Base-by-base conservation (phyloP, 2,888 invertebrate species). In the Heliconius sara region DNA sequence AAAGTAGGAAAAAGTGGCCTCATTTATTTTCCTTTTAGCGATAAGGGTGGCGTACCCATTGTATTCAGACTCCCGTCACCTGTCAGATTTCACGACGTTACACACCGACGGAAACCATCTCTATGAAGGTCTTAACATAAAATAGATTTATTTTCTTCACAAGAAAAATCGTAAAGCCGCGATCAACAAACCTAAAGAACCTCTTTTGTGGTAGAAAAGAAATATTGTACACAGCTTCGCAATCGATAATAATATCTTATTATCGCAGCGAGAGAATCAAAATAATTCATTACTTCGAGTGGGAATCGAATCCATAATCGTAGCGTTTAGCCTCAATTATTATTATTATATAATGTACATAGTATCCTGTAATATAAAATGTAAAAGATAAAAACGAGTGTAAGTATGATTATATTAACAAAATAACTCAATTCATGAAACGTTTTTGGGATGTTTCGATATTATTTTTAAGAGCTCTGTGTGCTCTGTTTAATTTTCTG, bases 11-110 rank as follows among this genome's bases (percentile, higher is more conserved):
- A 91, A 92, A 90, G 88, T 90, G 88, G 86, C 89, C 88, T 89
- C 90, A 91, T 93, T 93, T 92, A 93, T 93, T 93, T 92, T 84
- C 88, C 90, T 90, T 87, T 90, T 88, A 88, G 89, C 90, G 93
- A 93, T 93, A 93, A 92, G 90, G 88, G 86, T 84, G 86, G 87
- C 84, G 86, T 85, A 86, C 85, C 87, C 87, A 91, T 91, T 92
- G 92, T 92, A 87, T 87, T 84, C 85, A 85, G 85, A 84, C 87
- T 87, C 87, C 87, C 88, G 90, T 91, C 92, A 91, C 88, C 91
- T 92, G 93, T 92, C 92, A 91, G 90, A 90, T 90, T 91, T 90
- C 89, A 88, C 88, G 86, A 86, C 84, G 88, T 85, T 83, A 86
- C 84, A 85, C 85, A 84, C 85, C 84, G 83, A 84, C 86, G 85